Evolutionary conservation across 2,113 vertebrate genomes (phyloP), one percentile per base, ranked within the genome.

Genomic region (Progne subis): DNA sequence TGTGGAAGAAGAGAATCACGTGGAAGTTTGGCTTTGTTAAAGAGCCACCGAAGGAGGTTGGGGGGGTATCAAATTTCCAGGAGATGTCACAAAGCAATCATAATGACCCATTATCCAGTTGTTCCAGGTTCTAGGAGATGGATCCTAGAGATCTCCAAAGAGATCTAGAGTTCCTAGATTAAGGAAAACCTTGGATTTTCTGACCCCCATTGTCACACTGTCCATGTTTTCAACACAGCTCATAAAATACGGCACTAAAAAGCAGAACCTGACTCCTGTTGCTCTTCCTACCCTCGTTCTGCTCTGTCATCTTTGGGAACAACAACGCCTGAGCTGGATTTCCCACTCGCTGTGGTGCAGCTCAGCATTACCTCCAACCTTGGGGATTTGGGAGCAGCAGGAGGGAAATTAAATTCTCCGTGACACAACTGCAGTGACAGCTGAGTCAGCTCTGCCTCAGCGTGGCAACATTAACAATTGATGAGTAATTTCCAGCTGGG

Each of bases 401-500:
- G 84, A 96, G 95, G 92, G 86, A 96, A 95, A 96, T 96, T 67
- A 94, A 86, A 92, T 82, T 95, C 91, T 95, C 94, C 32, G 5
- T 95, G 94, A 88, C 87, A 90, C 81, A 94, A 89, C 52, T 18
- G 23, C 86, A 88, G 18, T 97, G 97, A 82, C 34, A 93, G 97
- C 97, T 98, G 98, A 98, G 93, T 98, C 97, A 98, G 97, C 95
- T 88, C 86, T 67, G 69, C 94, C 95, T 96, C 94, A 91, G 91
- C 14, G 60, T 67, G 34, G 50, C 93, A 84, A 15, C 95, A 92
- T 97, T 96, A 98, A 97, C 52, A 88, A 97, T 96, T 97, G 96
- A 98, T 97, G 97, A 98, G 96, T 97, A 96, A 97, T 96, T 96
- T 98, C 97, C 97, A 98, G 97, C 97, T 98, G 97, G 55, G 96